Percentiles rank a stretch among this genome's conserved stretches.
Evolutionary conservation across 2,888 invertebrate species (phyloP).

Genomic region (Selenia dentaria): DNA sequence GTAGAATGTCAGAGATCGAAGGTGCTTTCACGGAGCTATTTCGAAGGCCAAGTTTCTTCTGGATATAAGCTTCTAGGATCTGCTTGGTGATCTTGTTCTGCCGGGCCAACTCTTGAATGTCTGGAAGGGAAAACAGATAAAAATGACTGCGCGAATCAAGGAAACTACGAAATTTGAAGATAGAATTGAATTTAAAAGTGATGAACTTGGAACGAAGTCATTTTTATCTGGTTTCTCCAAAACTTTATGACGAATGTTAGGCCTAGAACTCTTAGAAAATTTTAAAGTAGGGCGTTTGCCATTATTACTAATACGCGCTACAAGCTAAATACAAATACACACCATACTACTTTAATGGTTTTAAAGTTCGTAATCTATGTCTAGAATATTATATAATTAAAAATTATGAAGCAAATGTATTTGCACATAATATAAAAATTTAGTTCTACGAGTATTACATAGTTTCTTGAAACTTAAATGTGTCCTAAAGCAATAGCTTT

Average conservation of each 20-base stretch:
- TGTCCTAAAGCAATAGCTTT: too few species aligned
- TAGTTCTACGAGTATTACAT: too few species aligned
- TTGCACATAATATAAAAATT: too few species aligned
- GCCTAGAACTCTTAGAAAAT: neutral
- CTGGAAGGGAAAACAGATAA: constrained; percentile 81
- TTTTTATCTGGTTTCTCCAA: constrained; percentile 82
- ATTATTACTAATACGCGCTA: too few species aligned
- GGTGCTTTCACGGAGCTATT: constrained; percentile 77
- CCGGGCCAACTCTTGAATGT: constrained; percentile 86
- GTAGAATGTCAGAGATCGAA: constrained; percentile 87
- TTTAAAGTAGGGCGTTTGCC: too few species aligned
- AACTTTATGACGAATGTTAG: constrained; percentile 38
- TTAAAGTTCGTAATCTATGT: too few species aligned
- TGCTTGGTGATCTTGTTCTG: constrained; percentile 92
- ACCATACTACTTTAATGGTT: too few species aligned
- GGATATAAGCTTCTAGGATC: constrained; percentile 89
- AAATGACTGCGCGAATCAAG: constrained; percentile 70
- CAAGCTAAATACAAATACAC: too few species aligned
- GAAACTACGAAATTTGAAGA: constrained; percentile 10
- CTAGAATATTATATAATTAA: too few species aligned
- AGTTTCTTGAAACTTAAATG: too few species aligned
- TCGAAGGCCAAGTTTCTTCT: constrained; percentile 87
- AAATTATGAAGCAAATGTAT: too few species aligned
- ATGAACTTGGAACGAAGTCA: constrained; percentile 58
- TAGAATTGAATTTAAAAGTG: constrained; percentile 28